Base-by-base conservation (phyloP, 2,888 invertebrate genomes). In the Teleogryllus oceanicus region DNA sequence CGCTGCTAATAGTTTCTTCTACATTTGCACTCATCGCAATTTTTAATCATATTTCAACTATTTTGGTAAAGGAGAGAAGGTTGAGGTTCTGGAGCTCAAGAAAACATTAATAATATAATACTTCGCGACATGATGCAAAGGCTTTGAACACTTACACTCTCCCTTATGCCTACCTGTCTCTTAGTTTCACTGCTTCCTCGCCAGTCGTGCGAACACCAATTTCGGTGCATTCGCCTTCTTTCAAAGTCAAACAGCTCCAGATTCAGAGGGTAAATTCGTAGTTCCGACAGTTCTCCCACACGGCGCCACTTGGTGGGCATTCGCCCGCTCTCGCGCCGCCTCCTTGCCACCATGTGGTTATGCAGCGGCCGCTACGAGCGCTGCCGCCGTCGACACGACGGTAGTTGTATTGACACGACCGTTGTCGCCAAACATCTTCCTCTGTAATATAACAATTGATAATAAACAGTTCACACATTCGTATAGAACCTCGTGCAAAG, bases 211-310 rank as follows among this genome's bases (percentile, higher is more conserved):
- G 79, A 11, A 79, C 49, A 1, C 80, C 78, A 24, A 51, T 62
- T 12, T 80, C 77, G 24, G 78, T 74, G 20, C 79, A 79, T 10
- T 18, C 21, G 13, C 37, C 80, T 49, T 80, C 77, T 18, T 79
- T n/a, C 11, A 79, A n/a, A 11, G 21, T 16, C 16, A 80, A 37
- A 18, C 79, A 1, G 49, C 16, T 10, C 79, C 80, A 11, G 80
- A 80, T 80, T 80, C 18, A 80, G 51, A 4, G 80, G 80, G 21
- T 77, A 80, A 18, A 80, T n/a, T 16, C 21, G 13, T 21, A 80
- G 18, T 74, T 49, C 18, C 12, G 21, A 12, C 11, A 80, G 21
- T 18, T 78, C 51, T 21, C 80, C 80, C 62, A 79, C 79, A 13
- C n/a, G 11, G 16, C 74, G n/a, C 78, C 78, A 78, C 18, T 74